phyloP scores from a whole-genome alignment of 2,888 invertebrate species.

The Latheticus oryzae region DNA sequence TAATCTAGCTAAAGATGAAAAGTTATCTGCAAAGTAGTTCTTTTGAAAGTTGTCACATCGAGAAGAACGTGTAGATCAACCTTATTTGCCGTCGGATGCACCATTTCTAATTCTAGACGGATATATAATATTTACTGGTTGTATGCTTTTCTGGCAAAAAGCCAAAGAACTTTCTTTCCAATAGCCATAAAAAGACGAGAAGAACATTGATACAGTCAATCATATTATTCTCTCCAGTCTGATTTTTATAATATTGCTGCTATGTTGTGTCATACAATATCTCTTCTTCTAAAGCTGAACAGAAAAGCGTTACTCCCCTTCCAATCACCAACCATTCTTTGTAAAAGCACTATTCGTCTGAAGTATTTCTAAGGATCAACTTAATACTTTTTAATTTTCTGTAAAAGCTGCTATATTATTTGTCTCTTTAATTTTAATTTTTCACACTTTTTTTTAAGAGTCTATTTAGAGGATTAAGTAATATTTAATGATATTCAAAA shows the following conservation, averaged over 20 bases:
- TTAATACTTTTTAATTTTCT: slow-evolving; percentile 25
- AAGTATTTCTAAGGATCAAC: background rate
- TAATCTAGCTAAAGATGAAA: too few species aligned
- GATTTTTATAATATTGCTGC: slow-evolving; percentile 24
- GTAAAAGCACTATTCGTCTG: background rate
- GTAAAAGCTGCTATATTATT: slow-evolving; percentile 2
- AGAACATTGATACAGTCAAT: slow-evolving; percentile 24
- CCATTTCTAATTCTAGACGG: slow-evolving; percentile 23
- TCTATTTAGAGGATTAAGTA: slow-evolving; percentile 1
- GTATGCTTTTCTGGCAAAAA: slow-evolving; percentile 15
- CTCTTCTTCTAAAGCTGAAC: slow-evolving; percentile 13
- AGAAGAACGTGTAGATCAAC: slow-evolving; percentile 3
- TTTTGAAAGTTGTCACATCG: slow-evolving; percentile 19
- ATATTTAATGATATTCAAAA: slow-evolving; percentile 13
- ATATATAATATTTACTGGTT: slow-evolving; percentile 26
- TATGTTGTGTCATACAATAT: slow-evolving; percentile 8
- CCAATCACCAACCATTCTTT: too few species aligned
- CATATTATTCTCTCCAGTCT: slow-evolving; percentile 24
- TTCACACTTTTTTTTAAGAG: slow-evolving; percentile 6
- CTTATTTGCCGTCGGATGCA: slow-evolving; percentile 10
- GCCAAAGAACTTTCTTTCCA: slow-evolving; percentile 20
- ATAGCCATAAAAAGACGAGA: slow-evolving; percentile 17
- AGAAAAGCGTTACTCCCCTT: background rate
- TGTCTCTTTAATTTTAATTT: slow-evolving; percentile 18
- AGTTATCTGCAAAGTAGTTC: slow-evolving; percentile 3